Percentiles rank a stretch among this genome's conserved stretches.
Conservation (phyloP, 2,113 vertebrate species). For the Callocephalon fimbriatum region DNA sequence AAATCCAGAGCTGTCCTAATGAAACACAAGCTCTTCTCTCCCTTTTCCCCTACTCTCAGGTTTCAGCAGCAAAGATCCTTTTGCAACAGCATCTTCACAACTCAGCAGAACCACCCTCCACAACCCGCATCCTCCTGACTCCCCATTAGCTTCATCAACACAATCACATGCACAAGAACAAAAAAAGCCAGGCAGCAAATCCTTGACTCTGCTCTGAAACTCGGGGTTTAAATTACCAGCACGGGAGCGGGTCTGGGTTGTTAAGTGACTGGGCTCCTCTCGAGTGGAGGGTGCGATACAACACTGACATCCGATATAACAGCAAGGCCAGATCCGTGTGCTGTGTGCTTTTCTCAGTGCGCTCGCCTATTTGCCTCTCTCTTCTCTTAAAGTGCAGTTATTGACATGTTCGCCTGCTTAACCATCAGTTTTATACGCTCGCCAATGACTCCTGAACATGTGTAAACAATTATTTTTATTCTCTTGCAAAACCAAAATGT, state of each 20-base stretch:
- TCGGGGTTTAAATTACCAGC: slow-evolving; percentile 10
- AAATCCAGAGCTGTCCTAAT: background rate
- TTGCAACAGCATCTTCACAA: background rate
- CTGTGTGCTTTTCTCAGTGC: background rate
- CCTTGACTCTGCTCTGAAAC: slow-evolving; percentile 20
- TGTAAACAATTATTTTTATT: slow-evolving; percentile 76
- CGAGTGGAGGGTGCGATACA: background rate
- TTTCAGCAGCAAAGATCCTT: background rate
- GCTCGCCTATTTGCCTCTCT: background rate
- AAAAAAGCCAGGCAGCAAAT: background rate
- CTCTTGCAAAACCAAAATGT: slow-evolving; percentile 62
- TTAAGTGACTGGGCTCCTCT: slow-evolving; percentile 1
- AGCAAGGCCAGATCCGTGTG: background rate
- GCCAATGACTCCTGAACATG: slow-evolving; percentile 49
- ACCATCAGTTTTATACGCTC: slow-evolving; percentile 52
- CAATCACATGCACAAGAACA: background rate
- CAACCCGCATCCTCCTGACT: background rate
- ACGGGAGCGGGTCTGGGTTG: background rate
- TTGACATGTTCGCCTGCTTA: slow-evolving; percentile 39
- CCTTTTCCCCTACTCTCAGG: background rate
- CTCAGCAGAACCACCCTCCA: background rate
- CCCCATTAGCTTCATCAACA: background rate
- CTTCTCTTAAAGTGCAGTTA: slow-evolving; percentile 51
- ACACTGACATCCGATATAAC: background rate
- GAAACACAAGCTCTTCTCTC: background rate